These are phyloP conservation scores for Yponomeuta sedellus DNA, from an alignment of 2,888 invertebrate species.

Conservation along the genomic window DNA sequence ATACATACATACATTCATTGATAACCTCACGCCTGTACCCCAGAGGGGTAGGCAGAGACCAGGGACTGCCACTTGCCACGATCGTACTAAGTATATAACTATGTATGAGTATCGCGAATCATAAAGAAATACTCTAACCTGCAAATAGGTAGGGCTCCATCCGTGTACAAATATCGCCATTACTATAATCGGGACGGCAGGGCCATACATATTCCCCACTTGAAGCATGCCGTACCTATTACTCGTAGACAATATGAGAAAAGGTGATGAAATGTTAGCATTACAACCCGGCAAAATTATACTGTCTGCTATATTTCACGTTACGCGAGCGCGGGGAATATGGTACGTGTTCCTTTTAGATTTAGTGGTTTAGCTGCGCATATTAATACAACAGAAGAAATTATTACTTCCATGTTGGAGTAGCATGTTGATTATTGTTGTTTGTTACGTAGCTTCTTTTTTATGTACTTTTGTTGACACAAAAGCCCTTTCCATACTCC, in stretches of 20 bases:
- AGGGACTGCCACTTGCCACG: too few species aligned
- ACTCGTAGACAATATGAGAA: background rate
- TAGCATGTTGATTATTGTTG: too few species aligned
- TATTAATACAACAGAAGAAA: background rate
- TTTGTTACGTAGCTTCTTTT: too few species aligned
- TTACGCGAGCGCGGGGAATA: background rate
- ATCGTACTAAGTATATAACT: too few species aligned
- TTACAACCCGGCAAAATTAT: constrained; percentile 2
- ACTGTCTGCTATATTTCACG: background rate
- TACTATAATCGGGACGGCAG: background rate
- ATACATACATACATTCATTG: too few species aligned
- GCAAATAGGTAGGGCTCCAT: background rate
- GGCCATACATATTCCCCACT: background rate
- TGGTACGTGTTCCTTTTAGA: background rate
- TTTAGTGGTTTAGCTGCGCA: background rate
- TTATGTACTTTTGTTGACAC: too few species aligned
- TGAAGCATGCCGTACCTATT: background rate
- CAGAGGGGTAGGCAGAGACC: too few species aligned
- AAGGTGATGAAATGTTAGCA: constrained; percentile 3
- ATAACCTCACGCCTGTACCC: too few species aligned
- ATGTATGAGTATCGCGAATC: too few species aligned
- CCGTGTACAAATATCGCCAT: background rate
- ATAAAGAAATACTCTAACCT: too few species aligned
- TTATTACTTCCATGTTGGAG: too few species aligned
- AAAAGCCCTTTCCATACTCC: too few species aligned